Evolutionary conservation across 2,888 invertebrate genomes (phyloP), one percentile per base, ranked within the genome.

Genomic region (Heliconius ismenius): DNA sequence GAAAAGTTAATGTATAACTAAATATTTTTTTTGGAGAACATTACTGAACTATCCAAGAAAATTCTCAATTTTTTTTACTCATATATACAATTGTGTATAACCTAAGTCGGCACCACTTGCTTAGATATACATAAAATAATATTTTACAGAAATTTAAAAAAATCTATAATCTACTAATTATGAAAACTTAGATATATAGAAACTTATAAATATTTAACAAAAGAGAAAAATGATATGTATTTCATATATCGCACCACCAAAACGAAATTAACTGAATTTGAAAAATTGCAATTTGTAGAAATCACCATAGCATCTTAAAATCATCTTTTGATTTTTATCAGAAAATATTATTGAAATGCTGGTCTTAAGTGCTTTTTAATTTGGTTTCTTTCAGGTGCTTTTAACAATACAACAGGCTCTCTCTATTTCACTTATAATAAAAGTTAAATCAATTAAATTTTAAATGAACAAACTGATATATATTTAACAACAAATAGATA

Each of bases 101-200:
- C 32, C 58, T 70, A 70, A n/a, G n/a, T 32, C 54, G 70, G 32
- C 32, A 54, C 54, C 58, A 70, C 32, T 58, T 69, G 49, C 69
- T 69, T 54, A 11, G 3, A 43, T 28, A 69, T 69, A 49, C 2
- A 69, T 64, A 32, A 32, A 63, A 63, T 9, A 28, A 63, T 26
- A 26, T 63, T 28, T 24, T 15, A 63, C 15, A 63, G 2, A 49
- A 28, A 63, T 15, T 63, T 21, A 32, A 21, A 7, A 63, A 32
- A 63, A 15, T 49, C 49, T 49, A 49, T 49, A 18, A 49, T 6
- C 49, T 60, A 26, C 0, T n/a, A n/a, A 54, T 54, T 9, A n/a
- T 9, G 0, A n/a, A 54, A n/a, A 21, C n/a, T 58, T n/a, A 58
- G 1, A 54, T 49, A 49, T 49, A 49, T 54, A 54, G 3, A 54